Conservation (phyloP, 2,888 invertebrate species). For the Calliopum simillimum region DNA sequence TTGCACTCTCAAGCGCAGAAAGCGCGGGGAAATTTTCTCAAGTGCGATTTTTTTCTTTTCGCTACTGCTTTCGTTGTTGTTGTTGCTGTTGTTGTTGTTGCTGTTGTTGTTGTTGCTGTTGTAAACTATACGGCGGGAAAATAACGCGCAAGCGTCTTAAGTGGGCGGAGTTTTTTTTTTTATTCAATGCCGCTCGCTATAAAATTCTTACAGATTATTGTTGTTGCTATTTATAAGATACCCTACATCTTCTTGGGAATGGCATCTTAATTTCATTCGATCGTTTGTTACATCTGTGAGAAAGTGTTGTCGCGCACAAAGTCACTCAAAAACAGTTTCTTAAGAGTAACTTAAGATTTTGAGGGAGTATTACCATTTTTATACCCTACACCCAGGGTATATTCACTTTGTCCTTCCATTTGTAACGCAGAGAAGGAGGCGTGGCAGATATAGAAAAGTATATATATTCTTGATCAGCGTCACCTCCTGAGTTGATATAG, state of each 20-base stretch:
- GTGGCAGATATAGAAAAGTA: too few species aligned
- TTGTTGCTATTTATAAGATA: constrained; percentile 10
- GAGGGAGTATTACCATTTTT: too few species aligned
- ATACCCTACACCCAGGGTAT: too few species aligned
- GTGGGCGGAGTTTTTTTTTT: constrained; percentile 65
- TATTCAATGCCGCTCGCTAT: constrained; percentile 15
- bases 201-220: constrained; percentile 9
- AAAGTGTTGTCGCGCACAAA: too few species aligned
- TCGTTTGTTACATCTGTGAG: too few species aligned
- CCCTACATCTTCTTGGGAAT: neutral
- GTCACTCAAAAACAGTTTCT: too few species aligned
- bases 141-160: constrained; percentile 59
- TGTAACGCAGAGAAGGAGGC: too few species aligned
- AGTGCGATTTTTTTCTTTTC: constrained; percentile 25
- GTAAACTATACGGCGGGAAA: constrained; percentile 33
- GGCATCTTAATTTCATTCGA: too few species aligned
- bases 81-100: constrained; percentile 12
- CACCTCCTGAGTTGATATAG: too few species aligned
- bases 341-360: too few species aligned
- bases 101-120: constrained; percentile 12
- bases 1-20: constrained; percentile 33
- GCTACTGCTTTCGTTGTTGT: neutral
- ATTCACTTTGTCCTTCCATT: too few species aligned
- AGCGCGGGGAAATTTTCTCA: constrained; percentile 30
- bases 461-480: too few species aligned